These are phyloP conservation scores for Sminthopsis crassicaudata DNA, from an alignment of 2,113 vertebrate species.

Conservation along the genomic window DNA sequence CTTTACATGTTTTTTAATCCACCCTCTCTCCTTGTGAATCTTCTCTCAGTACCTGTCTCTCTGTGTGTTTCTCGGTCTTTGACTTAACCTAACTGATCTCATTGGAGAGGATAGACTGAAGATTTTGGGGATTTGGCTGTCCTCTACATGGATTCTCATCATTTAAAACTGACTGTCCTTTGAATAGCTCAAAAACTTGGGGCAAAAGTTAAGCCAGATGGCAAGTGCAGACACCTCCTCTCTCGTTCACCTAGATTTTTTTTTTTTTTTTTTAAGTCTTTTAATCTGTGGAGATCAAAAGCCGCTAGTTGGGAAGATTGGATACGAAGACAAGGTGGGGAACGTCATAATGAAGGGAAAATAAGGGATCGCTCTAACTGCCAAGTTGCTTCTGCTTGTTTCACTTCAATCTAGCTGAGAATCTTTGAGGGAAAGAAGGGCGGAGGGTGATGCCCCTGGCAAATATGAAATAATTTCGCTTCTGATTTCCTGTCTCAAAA, in stretches of 20 bases:
- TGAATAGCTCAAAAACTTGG: not conserved
- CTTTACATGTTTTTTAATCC: not conserved
- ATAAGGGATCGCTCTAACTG: not conserved
- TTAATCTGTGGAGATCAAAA: slow-evolving; percentile 15
- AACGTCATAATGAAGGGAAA: not conserved
- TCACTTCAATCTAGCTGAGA: not conserved
- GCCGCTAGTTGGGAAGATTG: not conserved
- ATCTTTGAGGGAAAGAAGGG: not conserved
- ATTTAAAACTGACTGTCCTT: not conserved
- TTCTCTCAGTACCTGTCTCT: not conserved
- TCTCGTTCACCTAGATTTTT: not conserved
- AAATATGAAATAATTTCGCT: slow-evolving; percentile 1
- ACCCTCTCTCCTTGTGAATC: not conserved
- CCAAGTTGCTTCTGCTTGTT: not conserved
- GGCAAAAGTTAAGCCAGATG: not conserved
- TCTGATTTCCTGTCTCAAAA: slow-evolving; percentile 38
- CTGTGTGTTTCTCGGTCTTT: not conserved
- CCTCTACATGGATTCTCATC: not conserved
- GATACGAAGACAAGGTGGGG: slow-evolving; percentile 1
- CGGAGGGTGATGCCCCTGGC: not conserved
- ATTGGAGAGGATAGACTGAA: not conserved
- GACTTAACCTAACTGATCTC: not conserved
- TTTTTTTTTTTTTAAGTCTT: not conserved
- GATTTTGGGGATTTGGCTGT: not conserved
- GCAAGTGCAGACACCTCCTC: not conserved